phyloP scores from a whole-genome alignment of 2,113 vertebrate species.

The Tupaia chinensis region DNA sequence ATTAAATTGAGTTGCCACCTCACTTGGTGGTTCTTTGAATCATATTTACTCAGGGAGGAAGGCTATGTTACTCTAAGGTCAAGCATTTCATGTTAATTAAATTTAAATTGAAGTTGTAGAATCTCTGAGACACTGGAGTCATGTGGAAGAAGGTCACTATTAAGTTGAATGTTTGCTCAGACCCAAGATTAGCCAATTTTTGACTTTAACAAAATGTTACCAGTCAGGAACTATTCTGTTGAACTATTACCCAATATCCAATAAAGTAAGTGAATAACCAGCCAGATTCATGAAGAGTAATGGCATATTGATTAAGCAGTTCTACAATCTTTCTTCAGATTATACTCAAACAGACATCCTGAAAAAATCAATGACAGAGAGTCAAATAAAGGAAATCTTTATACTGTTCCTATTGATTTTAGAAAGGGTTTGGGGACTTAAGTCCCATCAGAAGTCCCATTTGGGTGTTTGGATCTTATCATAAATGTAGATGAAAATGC shows the following conservation, averaged over 20 bases:
- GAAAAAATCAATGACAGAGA: constrained; percentile 73
- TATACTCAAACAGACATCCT: constrained; percentile 60
- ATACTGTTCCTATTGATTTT: constrained; percentile 55
- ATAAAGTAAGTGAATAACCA: constrained; percentile 66
- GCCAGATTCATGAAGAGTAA: constrained; percentile 64
- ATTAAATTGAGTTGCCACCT: constrained; percentile 64
- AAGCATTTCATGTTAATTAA: constrained; percentile 66
- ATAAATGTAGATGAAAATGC: constrained; percentile 8
- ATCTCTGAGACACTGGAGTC: background rate
- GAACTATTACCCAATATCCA: constrained; percentile 47
- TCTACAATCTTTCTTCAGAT: constrained; percentile 65
- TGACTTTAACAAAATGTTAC: background rate
- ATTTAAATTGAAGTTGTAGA: constrained; percentile 38
- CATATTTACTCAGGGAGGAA: constrained; percentile 65
- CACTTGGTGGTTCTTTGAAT: constrained; percentile 58
- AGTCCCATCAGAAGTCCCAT: background rate
- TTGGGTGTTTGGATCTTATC: background rate
- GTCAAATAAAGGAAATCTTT: constrained; percentile 81
- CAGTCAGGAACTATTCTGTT: background rate
- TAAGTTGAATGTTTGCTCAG: constrained; percentile 47
- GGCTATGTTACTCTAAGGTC: constrained; percentile 42
- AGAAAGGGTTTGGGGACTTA: constrained; percentile 23
- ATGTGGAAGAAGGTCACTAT: background rate
- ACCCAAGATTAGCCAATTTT: constrained; percentile 46
- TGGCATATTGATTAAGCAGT: constrained; percentile 72